Percentiles rank a stretch among this genome's conserved stretches.
phyloP scores from a whole-genome alignment of 2,888 invertebrate genomes.

The Idaea straminata region DNA sequence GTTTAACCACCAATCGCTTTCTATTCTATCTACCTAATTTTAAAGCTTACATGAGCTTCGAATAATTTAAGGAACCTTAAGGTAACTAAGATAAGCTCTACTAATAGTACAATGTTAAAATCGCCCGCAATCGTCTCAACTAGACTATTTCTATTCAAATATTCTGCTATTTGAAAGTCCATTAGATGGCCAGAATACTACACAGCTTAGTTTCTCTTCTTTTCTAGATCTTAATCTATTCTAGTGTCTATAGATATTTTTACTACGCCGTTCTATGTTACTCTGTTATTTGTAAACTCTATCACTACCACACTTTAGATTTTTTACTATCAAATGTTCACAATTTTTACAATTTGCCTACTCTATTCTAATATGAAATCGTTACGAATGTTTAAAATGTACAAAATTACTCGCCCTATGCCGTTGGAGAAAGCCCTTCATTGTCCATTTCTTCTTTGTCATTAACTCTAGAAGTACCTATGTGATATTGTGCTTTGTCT shows the following conservation, averaged over 20 bases:
- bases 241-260: slow-evolving; percentile 52
- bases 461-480: slow-evolving; percentile 46
- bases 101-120: slow-evolving; percentile 62
- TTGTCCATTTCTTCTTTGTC: slow-evolving; percentile 63
- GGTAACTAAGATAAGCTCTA: slow-evolving; percentile 55
- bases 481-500: slow-evolving; percentile 33
- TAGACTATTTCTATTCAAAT: slow-evolving; percentile 57
- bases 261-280: slow-evolving; percentile 62
- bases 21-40: slow-evolving; percentile 54
- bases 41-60: slow-evolving; percentile 33
- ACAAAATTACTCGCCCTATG: slow-evolving; percentile 78
- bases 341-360: slow-evolving; percentile 56
- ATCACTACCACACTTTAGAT: slow-evolving; percentile 64
- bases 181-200: slow-evolving; percentile 61
- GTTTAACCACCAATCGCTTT: slow-evolving; percentile 52
- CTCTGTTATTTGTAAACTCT: slow-evolving; percentile 49
- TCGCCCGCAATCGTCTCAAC: slow-evolving; percentile 57
- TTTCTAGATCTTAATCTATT: slow-evolving; percentile 63
- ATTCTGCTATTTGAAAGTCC: slow-evolving; percentile 56
- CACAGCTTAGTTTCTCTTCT: slow-evolving; percentile 46
- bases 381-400: slow-evolving; percentile 64
- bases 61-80: slow-evolving; percentile 39
- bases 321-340: slow-evolving; percentile 44
- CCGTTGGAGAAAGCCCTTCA: slow-evolving; percentile 61
- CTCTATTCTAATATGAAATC: slow-evolving; percentile 66